These are phyloP conservation scores for Solen grandis DNA, from an alignment of 1,140 invertebrate species.

Conservation along the genomic window DNA sequence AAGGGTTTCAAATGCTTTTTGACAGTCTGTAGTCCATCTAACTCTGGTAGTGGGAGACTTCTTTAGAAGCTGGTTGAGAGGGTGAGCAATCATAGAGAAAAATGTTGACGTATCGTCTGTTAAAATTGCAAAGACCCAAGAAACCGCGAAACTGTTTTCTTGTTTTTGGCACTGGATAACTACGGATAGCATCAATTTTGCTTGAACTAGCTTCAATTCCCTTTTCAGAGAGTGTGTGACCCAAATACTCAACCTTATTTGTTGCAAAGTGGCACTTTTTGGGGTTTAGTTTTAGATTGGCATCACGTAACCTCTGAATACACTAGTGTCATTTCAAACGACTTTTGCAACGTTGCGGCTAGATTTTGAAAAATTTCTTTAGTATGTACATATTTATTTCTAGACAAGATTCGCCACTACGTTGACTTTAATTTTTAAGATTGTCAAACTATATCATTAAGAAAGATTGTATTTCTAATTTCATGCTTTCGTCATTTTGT, in stretches of 20 bases:
- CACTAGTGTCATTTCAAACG: no score
- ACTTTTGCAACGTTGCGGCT: no score
- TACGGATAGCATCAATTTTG: not conserved
- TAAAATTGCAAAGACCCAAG: slow-evolving; percentile 80
- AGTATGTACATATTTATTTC: no score
- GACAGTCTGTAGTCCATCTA: slow-evolving; percentile 59
- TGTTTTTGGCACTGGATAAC: slow-evolving; percentile 61
- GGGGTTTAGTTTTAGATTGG: slow-evolving; percentile 43
- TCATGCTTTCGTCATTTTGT: no score
- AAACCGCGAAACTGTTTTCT: slow-evolving; percentile 78
- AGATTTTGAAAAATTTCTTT: no score
- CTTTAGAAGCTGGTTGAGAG: slow-evolving; percentile 68
- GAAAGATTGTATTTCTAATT: no score
- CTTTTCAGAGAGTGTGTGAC: slow-evolving; percentile 54
- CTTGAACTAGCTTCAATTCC: slow-evolving; percentile 45
- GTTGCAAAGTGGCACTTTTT: slow-evolving; percentile 58
- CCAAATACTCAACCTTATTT: slow-evolving; percentile 48
- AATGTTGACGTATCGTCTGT: slow-evolving; percentile 75
- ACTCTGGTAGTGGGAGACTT: slow-evolving; percentile 40
- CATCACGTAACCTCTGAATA: no score
- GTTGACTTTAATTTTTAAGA: no score
- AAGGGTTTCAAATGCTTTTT: slow-evolving; percentile 62
- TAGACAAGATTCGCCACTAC: no score
- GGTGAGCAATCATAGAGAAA: slow-evolving; percentile 70
- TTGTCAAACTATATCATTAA: no score